Evolutionary conservation across 1,140 invertebrate species (phyloP), one percentile per base, ranked within the genome.

Genomic region (Daktulosphaira vitifoliae): DNA sequence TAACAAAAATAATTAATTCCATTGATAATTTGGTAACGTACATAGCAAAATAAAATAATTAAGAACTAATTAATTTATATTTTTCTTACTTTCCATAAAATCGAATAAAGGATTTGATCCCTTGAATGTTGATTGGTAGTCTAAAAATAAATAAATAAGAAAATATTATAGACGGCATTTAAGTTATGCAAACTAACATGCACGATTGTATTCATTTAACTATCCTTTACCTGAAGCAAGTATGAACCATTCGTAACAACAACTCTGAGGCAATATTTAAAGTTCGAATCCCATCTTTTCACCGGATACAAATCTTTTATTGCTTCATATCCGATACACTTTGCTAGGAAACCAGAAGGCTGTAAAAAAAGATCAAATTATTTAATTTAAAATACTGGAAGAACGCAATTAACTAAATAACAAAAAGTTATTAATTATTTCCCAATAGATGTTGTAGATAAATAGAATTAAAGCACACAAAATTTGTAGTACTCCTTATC

Each of bases 21-120:
- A 53, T 9, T 3, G 23, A 33, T n/a, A n/a, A n/a, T n/a, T n/a
- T n/a, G n/a, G n/a, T n/a, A n/a, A n/a, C n/a, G n/a, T n/a, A n/a
- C n/a, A n/a, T n/a, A n/a, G n/a, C n/a, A n/a, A n/a, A n/a, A n/a
- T n/a, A n/a, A n/a, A n/a, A n/a, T n/a, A n/a, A 51, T 8, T 42
- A 11, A 33, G 65, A 66, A 74, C 78, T 80, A 78, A n/a, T n/a
- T n/a, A n/a, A n/a, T n/a, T n/a, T n/a, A n/a, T n/a, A n/a, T n/a
- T n/a, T n/a, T n/a, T n/a, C n/a, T n/a, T n/a, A 90, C 88, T 81
- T 87, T 88, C 88, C 88, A 91, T 54, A 84, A 76, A 71, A 91
- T 87, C 42, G 89, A 90, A 73, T 90, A 82, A 70, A 85, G 84
- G 87, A 88, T 90, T 73, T 90, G 89, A 77, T 91, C 87, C 73